phyloP scores from a whole-genome alignment of 1,140 invertebrate genomes.

The Zaprionus vittiger region DNA sequence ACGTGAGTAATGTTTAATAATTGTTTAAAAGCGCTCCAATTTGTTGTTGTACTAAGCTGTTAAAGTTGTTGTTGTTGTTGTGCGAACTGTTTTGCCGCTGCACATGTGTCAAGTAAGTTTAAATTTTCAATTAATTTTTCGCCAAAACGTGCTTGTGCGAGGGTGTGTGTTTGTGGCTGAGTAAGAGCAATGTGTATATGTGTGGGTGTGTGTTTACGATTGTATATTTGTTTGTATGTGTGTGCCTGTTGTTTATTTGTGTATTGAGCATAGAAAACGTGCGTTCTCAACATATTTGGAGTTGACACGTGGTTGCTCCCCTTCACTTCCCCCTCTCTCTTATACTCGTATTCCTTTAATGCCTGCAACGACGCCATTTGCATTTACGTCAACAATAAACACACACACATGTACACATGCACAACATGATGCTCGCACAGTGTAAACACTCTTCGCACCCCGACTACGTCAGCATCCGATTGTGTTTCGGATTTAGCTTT shows the following conservation, averaged over 20 bases:
- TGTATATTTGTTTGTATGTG: conserved; percentile 11
- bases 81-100: conserved; percentile 52
- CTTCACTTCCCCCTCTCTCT: neutral
- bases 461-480: conserved; percentile 42
- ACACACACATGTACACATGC: conserved; percentile 4
- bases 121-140: conserved; percentile 3
- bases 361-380: conserved; percentile 47
- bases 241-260: conserved; percentile 20
- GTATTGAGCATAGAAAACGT: conserved; percentile 50
- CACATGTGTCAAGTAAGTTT: conserved; percentile 75
- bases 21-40: conserved; percentile 29
- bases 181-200: neutral
- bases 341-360: neutral
- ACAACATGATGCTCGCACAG: conserved; percentile 3
- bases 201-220: conserved; percentile 5
- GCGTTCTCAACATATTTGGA: conserved; percentile 40
- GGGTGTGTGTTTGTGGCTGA: too few species aligned
- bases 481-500: conserved; percentile 24
- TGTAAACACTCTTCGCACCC: conserved; percentile 3
- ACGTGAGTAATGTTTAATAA: conserved; percentile 39
- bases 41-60: conserved; percentile 35
- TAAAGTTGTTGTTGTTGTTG: conserved; percentile 35
- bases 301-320: conserved; percentile 45
- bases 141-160: conserved; percentile 21
- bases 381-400: conserved; percentile 50